phyloP scores from a whole-genome alignment of 2,113 vertebrate species.

The Anhinga anhinga region DNA sequence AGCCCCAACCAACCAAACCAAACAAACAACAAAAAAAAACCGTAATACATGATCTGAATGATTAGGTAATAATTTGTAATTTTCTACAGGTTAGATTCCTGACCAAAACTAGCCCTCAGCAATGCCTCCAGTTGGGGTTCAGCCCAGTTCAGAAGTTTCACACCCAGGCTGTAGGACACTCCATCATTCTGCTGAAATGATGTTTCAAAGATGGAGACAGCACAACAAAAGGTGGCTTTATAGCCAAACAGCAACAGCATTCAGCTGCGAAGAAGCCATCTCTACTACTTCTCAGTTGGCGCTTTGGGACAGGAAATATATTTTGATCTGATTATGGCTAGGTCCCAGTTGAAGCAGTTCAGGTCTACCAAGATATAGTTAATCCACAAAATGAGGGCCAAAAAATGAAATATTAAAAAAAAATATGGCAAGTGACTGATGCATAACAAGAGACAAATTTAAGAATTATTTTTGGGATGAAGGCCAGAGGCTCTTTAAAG shows the following conservation, averaged over 20 bases:
- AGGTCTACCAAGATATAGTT: neutral
- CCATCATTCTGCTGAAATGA: neutral
- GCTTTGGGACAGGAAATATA: neutral
- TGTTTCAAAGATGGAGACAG: neutral
- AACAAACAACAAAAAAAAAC: neutral
- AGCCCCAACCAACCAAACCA: neutral
- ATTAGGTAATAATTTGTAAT: neutral
- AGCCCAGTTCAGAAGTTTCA: neutral
- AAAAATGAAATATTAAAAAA: neutral
- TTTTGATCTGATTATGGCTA: neutral
- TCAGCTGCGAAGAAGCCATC: neutral
- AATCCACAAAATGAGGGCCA: neutral
- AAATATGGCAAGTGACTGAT: neutral
- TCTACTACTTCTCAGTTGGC: neutral
- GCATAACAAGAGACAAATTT: neutral
- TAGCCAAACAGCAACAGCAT: neutral
- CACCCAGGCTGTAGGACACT: neutral
- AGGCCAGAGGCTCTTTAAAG: neutral
- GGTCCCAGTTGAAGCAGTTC: neutral
- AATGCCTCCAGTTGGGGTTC: neutral
- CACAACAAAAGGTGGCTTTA: neutral
- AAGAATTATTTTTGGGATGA: neutral
- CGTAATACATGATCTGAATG: neutral
- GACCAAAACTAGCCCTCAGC: neutral
- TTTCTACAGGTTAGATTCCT: neutral